Evolutionary conservation across 2,113 vertebrate genomes (phyloP).

Genomic region (Aptenodytes patagonicus): DNA sequence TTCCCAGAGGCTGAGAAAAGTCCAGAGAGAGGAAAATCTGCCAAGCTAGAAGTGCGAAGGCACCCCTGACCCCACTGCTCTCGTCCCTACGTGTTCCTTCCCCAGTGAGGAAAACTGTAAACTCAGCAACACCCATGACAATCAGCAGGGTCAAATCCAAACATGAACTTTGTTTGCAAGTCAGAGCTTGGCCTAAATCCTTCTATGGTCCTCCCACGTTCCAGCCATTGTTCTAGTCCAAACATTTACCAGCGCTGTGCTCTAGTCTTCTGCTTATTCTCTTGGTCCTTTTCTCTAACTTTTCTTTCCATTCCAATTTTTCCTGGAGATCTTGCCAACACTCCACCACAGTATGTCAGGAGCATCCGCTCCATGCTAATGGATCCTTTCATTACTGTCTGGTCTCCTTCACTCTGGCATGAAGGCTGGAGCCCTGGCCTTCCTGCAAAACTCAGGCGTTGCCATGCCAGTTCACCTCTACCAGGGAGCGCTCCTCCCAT

Average conservation of each 20-base stretch:
- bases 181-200: constrained; percentile 47
- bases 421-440: not conserved
- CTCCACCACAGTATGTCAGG: not conserved
- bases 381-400: not conserved
- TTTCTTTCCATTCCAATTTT: not conserved
- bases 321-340: not conserved
- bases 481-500: not conserved
- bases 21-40: not conserved
- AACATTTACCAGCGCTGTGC: not conserved
- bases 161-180: constrained; percentile 51
- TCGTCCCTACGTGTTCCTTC: not conserved
- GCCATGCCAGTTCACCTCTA: not conserved
- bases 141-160: constrained; percentile 54
- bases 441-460: not conserved
- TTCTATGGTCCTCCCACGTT: constrained; percentile 34
- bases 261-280: not conserved
- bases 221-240: constrained; percentile 52
- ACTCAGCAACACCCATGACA: constrained; percentile 23
- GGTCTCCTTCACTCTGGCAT: not conserved
- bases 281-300: not conserved
- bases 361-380: not conserved
- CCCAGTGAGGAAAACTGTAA: constrained; percentile 25
- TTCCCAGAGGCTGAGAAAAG: constrained; percentile 29
- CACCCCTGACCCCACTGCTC: not conserved
- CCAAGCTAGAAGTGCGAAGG: not conserved